Evolutionary conservation across 2,888 invertebrate species (phyloP), one percentile per base, ranked within the genome.

Genomic region (Oxystoma pomonae): DNA sequence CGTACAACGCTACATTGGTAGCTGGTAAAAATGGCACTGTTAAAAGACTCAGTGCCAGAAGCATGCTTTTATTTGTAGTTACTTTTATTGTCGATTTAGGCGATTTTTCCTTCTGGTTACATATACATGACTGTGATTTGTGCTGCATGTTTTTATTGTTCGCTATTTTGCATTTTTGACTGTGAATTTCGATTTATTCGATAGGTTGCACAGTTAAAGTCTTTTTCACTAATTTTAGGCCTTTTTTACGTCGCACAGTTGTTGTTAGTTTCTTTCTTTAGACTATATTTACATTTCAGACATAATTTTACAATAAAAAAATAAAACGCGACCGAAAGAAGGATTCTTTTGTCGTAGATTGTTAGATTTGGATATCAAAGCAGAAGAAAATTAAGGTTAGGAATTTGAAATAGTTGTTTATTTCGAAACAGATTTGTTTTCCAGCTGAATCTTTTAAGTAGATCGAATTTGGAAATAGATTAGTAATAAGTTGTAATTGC

Each of bases 1-100:
- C 98, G 81, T 98, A 97, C 84, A 97, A 96, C 81, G 98, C 90
- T 73, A 97, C 83, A 85, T 98, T 98, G 74, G 94, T 91, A 68
- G 98, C 97, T 68, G 97, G 98, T 76, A 98, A 85, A 83, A 97
- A 98, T 67, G 98, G 96, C 72, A 98, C 84, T 70, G 91, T 87
- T 77, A 96, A 86, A 76, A 98, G 88, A 59, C 90, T 87, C 69
- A 90, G 83, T 71, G 88, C 86, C 80, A 88, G 55, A 78, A 78
- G 62, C 2, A 72, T 20, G 2, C 61, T 60, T 22, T 62, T 57
- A 12, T 49, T 57, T 16, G 61, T 56, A 16, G 64, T 61, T 12
- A 58, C 53, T 56, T 57, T 65, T 16, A 35, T 5, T n/a, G 58
- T 20, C 22, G 12, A 53, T 56, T 20, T 61, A 52, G 19, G 22